Conservation (phyloP, 2,113 vertebrate species). For the Perognathus longimembris region DNA sequence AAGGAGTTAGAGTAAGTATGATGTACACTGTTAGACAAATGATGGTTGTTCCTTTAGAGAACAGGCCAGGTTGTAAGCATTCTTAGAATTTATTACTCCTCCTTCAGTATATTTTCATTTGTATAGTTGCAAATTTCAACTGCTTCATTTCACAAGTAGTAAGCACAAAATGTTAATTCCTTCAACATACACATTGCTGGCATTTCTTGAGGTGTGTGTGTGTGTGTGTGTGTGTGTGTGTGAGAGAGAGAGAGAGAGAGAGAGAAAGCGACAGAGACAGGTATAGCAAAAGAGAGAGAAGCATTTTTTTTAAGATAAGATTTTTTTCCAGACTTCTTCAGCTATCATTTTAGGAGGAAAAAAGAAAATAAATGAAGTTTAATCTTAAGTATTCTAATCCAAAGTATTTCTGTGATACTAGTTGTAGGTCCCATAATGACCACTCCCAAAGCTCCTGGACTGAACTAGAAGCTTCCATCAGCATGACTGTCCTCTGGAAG, state of each 20-base stretch:
- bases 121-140: neutral
- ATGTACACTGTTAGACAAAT: neutral
- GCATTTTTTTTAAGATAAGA: neutral
- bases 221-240: no score
- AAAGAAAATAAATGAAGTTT: neutral
- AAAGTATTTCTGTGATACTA: neutral
- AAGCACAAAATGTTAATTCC: neutral
- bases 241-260: neutral
- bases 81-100: neutral
- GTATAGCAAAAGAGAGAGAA: neutral
- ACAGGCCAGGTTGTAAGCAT: neutral
- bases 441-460: neutral
- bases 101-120: neutral
- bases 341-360: neutral
- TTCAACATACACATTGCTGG: neutral
- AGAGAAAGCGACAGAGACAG: neutral
- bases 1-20: neutral
- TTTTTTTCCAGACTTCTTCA: neutral
- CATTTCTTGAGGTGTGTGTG: neutral
- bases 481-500: neutral
- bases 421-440: neutral
- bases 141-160: neutral
- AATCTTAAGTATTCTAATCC: neutral
- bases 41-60: neutral
- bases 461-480: neutral